A percentile compares a stretch with the other conserved stretches of the same genome.
Conservation (phyloP, 2,888 invertebrate genomes). For the Platycheirus albimanus region DNA sequence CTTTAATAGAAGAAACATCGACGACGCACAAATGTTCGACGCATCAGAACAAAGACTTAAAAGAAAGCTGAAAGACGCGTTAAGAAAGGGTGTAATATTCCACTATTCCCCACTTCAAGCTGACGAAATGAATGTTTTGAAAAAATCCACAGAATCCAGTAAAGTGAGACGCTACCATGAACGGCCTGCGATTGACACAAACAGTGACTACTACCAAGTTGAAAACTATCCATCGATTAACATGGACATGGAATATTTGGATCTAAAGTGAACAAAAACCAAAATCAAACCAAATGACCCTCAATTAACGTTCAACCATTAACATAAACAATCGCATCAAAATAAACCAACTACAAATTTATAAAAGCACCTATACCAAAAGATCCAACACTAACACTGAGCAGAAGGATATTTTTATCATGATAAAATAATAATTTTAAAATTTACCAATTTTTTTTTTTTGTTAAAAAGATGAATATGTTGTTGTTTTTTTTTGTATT, state of each 20-base stretch:
- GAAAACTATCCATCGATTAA: conserved; percentile 57
- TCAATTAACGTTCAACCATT: conserved; percentile 29
- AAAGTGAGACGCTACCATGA: conserved; percentile 23
- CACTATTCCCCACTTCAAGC: conserved; percentile 30
- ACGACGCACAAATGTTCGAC: conserved; percentile 47
- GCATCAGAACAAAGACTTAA: conserved; percentile 38
- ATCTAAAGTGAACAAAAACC: conserved; percentile 50
- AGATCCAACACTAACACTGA: conserved; percentile 64
- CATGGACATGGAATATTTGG: conserved; percentile 56
- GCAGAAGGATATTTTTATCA: conserved; percentile 72
- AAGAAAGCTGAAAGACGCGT: conserved; percentile 45
- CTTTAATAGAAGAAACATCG: conserved; percentile 27
- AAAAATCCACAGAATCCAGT: conserved; percentile 26
- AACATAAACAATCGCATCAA: conserved; percentile 2
- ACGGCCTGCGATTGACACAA: conserved; percentile 24
- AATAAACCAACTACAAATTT: conserved; percentile 19
- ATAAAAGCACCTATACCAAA: conserved; percentile 23
- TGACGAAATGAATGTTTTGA: conserved; percentile 12
- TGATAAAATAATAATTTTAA: conserved; percentile 61
- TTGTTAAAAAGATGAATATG: conserved; percentile 38
- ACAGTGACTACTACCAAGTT: conserved; percentile 48
- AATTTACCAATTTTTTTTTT: conserved; percentile 23
- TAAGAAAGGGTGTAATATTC: conserved; percentile 53
- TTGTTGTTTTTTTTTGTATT: conserved; percentile 42
- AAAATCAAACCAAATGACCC: conserved; percentile 22